Evolutionary conservation across 2,113 vertebrate genomes (phyloP).

Genomic region (Carassius carassius): DNA sequence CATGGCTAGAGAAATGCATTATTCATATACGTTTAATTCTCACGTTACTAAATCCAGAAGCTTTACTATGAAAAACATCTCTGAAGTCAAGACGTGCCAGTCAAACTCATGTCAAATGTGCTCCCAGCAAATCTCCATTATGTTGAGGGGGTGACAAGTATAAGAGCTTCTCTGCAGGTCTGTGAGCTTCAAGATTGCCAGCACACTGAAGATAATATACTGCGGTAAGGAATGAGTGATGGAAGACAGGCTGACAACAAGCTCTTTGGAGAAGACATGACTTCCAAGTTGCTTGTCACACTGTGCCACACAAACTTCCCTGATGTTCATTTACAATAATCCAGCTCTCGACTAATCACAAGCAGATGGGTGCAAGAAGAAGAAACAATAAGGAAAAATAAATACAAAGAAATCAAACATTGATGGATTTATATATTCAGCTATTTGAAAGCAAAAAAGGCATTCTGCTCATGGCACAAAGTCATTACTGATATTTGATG

Average conservation of each 20-base stretch:
- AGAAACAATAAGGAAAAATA: background rate
- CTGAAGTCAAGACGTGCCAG: background rate
- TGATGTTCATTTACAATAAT: slow-evolving; percentile 11
- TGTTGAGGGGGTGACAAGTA: background rate
- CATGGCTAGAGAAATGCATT: background rate
- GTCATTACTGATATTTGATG: slow-evolving; percentile 22
- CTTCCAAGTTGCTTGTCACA: background rate
- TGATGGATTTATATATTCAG: background rate
- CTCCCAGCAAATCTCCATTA: slow-evolving; percentile 6
- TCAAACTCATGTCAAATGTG: slow-evolving; percentile 4
- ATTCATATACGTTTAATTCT: background rate
- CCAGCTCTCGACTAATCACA: slow-evolving; percentile 32
- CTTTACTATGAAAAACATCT: background rate
- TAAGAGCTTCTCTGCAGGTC: background rate
- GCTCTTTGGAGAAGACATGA: background rate
- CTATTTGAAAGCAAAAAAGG: slow-evolving; percentile 13
- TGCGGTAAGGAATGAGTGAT: background rate
- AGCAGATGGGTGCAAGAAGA: slow-evolving; percentile 50
- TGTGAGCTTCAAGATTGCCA: background rate
- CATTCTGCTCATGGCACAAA: slow-evolving; percentile 29
- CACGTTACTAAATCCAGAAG: background rate
- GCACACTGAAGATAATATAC: background rate
- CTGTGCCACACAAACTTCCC: background rate
- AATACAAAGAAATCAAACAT: background rate
- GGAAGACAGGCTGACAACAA: background rate